Base-by-base conservation (phyloP, 1,140 invertebrate genomes). In the Dinoponera quadriceps region DNA sequence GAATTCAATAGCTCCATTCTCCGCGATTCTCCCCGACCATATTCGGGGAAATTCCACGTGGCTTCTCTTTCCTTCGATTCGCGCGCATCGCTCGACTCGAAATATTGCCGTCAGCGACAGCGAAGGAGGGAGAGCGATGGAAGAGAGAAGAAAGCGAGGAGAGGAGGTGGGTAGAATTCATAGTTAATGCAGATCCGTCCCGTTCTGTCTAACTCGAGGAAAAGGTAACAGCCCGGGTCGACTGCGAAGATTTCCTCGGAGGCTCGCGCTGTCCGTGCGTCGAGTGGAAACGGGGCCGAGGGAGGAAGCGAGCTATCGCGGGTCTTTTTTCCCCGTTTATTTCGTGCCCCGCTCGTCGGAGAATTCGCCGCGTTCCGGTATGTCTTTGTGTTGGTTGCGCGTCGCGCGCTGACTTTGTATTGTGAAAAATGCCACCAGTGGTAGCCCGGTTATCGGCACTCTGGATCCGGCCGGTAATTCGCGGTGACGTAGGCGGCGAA, bases 211-310 rank as follows among this genome's bases (percentile, higher is more conserved):
- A 60, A 55, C 22, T 85, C 63, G 81, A 54, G 80, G 51, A 80
- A 75, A 83, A 83, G 81, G 75, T 86, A 88, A 83, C 81, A 72
- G 80, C 38, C 49, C 63, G 84, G 88, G 83, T 89, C 85, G 86
- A 75, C 83, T 60, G 80, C 77, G 82, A 84, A 91, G 91, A 91
- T 91, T 91, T 91, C 90, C 91, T 90, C 86, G 86, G 89, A 91
- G 91, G 86, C 83, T 88, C 78, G 78, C 75, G 54, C 77, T 82
- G 73, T 88, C 44, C 83, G 78, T 71, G 73, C 22, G 66, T 38
- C 54, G 74, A 55, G 1, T 44, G 38, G 63, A 16, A 22, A 22
- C 59, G 59, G 7, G 29, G 1, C 16, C 3, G 55, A 18, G 51
- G 29, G 25, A 22, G 48, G 65, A 78, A 22, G 25, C 48, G 20